Percentiles rank a stretch among this genome's conserved stretches.
These are phyloP conservation scores for Alouatta palliata DNA, from an alignment of 2,113 vertebrate species.

Conservation along the genomic window DNA sequence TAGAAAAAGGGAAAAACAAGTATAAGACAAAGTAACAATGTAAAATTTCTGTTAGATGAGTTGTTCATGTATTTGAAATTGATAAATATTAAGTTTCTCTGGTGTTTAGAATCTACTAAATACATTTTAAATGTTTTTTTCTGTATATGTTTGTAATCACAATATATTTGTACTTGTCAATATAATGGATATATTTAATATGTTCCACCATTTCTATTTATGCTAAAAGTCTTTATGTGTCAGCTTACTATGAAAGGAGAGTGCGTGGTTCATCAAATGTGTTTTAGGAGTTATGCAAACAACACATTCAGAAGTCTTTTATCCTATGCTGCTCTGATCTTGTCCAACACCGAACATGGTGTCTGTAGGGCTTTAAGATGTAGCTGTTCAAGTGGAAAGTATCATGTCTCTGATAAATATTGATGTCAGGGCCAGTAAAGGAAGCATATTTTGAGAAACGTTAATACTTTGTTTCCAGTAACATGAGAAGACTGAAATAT, in stretches of 20 bases:
- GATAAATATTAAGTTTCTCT: background rate
- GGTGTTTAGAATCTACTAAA: background rate
- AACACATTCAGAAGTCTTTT: background rate
- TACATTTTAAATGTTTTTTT: background rate
- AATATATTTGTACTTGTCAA: background rate
- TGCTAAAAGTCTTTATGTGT: background rate
- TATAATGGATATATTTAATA: background rate
- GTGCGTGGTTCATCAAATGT: no score
- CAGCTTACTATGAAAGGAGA: background rate
- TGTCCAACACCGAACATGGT: rapidly evolving
- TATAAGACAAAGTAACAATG: background rate
- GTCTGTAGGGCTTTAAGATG: background rate
- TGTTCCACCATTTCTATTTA: background rate
- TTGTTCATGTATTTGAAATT: background rate
- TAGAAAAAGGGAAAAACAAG: background rate
- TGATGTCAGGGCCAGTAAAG: background rate
- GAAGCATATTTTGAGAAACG: background rate
- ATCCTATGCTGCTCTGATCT: background rate
- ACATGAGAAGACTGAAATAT: background rate
- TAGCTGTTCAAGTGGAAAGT: background rate
- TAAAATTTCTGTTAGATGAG: background rate
- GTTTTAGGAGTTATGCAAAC: background rate
- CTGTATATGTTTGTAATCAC: background rate
- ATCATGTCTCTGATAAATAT: background rate
- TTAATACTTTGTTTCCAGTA: background rate